These are phyloP conservation scores for Oscheius sp. DNA, from an alignment of 2,888 invertebrate genomes.

Conservation along the genomic window DNA sequence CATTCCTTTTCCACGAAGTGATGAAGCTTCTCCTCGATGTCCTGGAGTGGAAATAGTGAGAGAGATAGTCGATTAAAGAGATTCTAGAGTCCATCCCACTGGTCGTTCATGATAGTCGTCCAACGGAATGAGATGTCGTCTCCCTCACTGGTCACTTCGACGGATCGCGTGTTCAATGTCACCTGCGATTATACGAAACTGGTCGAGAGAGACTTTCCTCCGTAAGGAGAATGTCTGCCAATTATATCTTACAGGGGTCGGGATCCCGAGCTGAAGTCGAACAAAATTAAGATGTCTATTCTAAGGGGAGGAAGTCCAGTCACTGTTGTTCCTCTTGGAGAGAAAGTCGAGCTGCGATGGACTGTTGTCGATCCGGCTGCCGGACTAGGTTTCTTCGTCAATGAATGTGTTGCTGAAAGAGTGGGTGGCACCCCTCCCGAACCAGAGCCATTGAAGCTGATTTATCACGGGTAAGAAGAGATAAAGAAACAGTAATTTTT, in stretches of 20 bases:
- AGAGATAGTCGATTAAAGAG: not conserved
- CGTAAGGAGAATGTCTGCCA: not conserved
- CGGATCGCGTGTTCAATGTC: conserved; percentile 68
- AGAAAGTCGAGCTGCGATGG: conserved; percentile 62
- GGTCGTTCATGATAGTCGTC: conserved; percentile 67
- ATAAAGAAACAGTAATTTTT: conserved; percentile 23
- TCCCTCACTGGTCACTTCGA: conserved; percentile 64
- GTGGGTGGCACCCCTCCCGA: conserved; percentile 64
- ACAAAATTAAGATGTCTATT: conserved; percentile 61
- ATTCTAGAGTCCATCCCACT: conserved; percentile 56
- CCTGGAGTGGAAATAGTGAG: conserved; percentile 60
- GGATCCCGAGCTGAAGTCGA: conserved; percentile 41
- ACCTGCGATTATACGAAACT: conserved; percentile 67
- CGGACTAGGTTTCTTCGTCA: conserved; percentile 63
- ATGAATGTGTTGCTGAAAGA: conserved; percentile 67
- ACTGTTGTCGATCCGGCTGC: conserved; percentile 41
- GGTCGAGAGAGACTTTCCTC: conserved; percentile 34
- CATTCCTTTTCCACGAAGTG: conserved; percentile 62
- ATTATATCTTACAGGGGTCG: conserved; percentile 30
- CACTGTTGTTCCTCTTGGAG: conserved; percentile 61
- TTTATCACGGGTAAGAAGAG: conserved; percentile 59
- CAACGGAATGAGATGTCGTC: conserved; percentile 63
- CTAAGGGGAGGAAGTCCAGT: conserved; percentile 60
- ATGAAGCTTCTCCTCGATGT: conserved; percentile 59
- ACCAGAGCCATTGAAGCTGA: conserved; percentile 65